Evolutionary conservation across 2,113 vertebrate genomes (phyloP).

Genomic region (Camelus bactrianus): DNA sequence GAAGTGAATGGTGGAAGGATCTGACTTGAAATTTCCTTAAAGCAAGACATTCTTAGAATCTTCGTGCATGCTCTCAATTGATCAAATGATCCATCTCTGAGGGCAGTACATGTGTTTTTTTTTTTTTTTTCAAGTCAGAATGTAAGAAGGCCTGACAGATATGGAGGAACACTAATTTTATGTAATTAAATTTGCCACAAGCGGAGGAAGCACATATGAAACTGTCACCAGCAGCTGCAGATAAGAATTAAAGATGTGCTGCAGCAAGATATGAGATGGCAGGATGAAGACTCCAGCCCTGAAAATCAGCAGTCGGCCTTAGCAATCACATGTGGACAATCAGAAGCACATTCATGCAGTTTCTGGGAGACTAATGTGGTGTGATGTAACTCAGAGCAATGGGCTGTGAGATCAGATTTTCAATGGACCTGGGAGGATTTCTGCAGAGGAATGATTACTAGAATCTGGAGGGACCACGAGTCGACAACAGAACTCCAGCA

Average conservation of each 20-base stretch:
- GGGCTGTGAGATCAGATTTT: not conserved
- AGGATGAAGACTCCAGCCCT: not conserved
- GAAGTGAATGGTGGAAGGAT: not conserved
- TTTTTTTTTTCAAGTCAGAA: not conserved
- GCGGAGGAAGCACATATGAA: slow-evolving; percentile 19
- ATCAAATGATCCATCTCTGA: not conserved
- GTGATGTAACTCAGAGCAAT: not conserved
- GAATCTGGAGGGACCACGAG: not conserved
- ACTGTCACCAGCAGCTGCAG: slow-evolving; percentile 36
- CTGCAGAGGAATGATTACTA: not conserved
- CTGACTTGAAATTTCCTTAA: slow-evolving; percentile 8
- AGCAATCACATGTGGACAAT: not conserved
- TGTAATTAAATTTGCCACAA: not conserved
- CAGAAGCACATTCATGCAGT: not conserved
- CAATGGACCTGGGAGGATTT: not conserved
- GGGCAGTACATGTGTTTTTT: not conserved
- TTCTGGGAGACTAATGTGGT: not conserved
- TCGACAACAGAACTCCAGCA: not conserved
- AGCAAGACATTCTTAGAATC: not conserved
- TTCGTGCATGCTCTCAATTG: not conserved
- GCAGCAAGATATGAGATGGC: not conserved
- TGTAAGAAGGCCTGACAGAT: slow-evolving; percentile 49
- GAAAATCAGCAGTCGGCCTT: not conserved
- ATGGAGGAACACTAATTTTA: slow-evolving; percentile 26
- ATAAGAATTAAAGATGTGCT: slow-evolving; percentile 52